Base-by-base conservation (phyloP, 2,888 invertebrate genomes). In the Oscheius sp. region DNA sequence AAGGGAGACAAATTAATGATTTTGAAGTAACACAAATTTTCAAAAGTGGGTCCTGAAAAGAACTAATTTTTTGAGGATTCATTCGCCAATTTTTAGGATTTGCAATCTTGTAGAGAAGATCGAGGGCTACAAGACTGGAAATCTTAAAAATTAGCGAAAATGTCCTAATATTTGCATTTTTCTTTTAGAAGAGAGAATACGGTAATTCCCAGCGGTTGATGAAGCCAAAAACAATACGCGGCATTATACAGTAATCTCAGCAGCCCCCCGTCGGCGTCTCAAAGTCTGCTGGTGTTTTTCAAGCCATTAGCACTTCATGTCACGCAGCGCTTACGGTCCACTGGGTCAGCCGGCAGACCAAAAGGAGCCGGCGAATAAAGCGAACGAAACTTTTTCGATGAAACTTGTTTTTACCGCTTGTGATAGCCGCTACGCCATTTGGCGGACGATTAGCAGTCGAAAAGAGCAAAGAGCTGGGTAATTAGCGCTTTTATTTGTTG, bases 131-230 rank as follows among this genome's bases (percentile, higher is more conserved):
- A n/a, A n/a, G n/a, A n/a, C n/a, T n/a, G n/a, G n/a, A n/a, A n/a
- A n/a, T n/a, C n/a, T n/a, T n/a, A n/a, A n/a, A n/a, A n/a, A n/a
- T n/a, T n/a, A n/a, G n/a, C n/a, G n/a, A n/a, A n/a, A n/a, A n/a
- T 68, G 61, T 48, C 68, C 68, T 46, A 68, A 68, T 68, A 68
- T 68, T 68, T 68, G 68, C 29, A 61, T 34, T 33, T 37, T 63
- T 17, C 42, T 42, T 42, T 12, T 4, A 42, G 12, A 17, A 25
- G 23, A 20, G 12, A 23, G 48, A 48, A 23, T 48, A 48, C 48
- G 20, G 48, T 48, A 48, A 25, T 45, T 45, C 46, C 4, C n/a
- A n/a, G n/a, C n/a, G n/a, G n/a, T n/a, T n/a, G n/a, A n/a, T n/a
- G n/a, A n/a, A n/a, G n/a, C n/a, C n/a, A n/a, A n/a, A n/a, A n/a